These are phyloP conservation scores for Cheiracanthium punctorium DNA, from an alignment of 2,888 invertebrate genomes.

Conservation along the genomic window DNA sequence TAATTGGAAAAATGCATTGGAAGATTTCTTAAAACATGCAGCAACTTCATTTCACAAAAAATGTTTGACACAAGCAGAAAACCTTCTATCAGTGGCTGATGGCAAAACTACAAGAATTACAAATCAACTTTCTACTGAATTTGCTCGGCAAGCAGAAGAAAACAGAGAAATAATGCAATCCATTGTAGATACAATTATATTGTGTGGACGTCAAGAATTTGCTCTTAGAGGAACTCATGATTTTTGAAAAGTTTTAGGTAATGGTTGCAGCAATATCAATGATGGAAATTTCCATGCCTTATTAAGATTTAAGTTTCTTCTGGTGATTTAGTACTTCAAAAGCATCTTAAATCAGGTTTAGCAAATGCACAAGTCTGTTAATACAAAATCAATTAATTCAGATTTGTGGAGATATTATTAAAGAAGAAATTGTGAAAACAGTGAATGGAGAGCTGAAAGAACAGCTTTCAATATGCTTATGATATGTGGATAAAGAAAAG, in stretches of 20 bases:
- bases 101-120: background rate
- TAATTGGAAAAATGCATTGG: constrained; percentile 12
- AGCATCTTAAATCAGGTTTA: background rate
- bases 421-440: constrained; percentile 4
- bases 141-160: constrained; percentile 1
- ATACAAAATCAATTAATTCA: constrained; percentile 21
- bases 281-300: constrained; percentile 35
- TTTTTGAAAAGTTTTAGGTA: background rate
- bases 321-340: constrained; percentile 1
- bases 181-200: background rate
- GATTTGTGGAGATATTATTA: background rate
- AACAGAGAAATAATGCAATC: background rate
- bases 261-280: background rate
- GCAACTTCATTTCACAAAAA: constrained; percentile 15
- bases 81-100: constrained; percentile 10
- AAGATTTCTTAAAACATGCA: background rate
- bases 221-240: constrained; percentile 17
- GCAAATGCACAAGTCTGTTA: constrained; percentile 6
- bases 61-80: background rate
- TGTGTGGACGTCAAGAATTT: constrained; percentile 29
- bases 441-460: background rate
- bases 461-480: constrained; percentile 6
- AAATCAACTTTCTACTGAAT: background rate
- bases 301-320: background rate
- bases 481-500: constrained; percentile 5